A percentile compares a stretch with the other conserved stretches of the same genome.
These are phyloP conservation scores for Caenorhabditis brenneri DNA, from an alignment of 1,140 invertebrate species.

Conservation along the genomic window DNA sequence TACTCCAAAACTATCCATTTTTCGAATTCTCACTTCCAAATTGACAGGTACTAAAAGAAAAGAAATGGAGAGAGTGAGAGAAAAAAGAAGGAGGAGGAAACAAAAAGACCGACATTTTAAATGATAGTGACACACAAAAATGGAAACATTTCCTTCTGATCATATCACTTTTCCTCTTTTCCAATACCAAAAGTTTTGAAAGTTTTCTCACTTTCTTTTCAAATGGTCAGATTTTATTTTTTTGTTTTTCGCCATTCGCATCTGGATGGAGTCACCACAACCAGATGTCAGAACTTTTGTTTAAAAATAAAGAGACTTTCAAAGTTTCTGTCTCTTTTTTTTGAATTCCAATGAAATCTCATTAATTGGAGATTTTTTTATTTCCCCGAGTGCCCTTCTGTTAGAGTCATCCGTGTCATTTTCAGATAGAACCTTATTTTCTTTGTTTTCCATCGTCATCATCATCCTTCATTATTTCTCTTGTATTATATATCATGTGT, in stretches of 20 bases:
- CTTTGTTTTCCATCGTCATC: background rate
- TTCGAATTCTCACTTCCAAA: background rate
- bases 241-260: background rate
- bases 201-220: too few species aligned
- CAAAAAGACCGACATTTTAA: background rate
- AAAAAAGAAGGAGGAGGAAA: background rate
- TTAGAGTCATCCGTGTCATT: too few species aligned
- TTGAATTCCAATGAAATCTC: too few species aligned
- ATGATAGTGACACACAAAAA: slow-evolving; percentile 17
- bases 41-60: background rate
- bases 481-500: background rate
- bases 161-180: background rate
- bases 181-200: background rate
- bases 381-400: too few species aligned
- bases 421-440: too few species aligned
- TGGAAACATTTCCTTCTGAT: background rate
- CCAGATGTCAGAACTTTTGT: background rate
- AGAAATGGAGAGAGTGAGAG: too few species aligned
- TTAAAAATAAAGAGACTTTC: background rate
- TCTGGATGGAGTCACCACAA: background rate
- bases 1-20: background rate
- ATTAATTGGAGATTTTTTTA: too few species aligned
- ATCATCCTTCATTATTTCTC: background rate
- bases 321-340: background rate
- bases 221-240: too few species aligned